Percentiles rank a stretch among this genome's conserved stretches.
These are phyloP conservation scores for Xestia c-nigrum DNA, from an alignment of 2,888 invertebrate genomes.

Conservation along the genomic window DNA sequence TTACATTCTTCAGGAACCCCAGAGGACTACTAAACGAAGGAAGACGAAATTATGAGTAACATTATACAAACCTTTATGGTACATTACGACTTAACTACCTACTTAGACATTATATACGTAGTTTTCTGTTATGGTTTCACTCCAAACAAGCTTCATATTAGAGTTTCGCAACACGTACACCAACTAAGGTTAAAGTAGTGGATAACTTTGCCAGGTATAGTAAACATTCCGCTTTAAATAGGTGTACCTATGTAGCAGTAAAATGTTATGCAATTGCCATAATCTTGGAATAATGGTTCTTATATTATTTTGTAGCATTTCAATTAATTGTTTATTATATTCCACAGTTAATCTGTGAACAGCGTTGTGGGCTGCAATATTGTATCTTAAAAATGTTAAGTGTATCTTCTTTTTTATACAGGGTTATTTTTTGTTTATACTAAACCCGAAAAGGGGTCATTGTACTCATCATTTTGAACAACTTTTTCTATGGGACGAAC, in stretches of 20 bases:
- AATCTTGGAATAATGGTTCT: too few species aligned
- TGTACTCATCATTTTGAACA: too few species aligned
- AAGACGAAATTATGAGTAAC: neutral
- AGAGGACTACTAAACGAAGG: neutral
- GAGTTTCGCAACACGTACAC: constrained; percentile 30
- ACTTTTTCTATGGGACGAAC: too few species aligned
- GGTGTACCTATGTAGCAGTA: neutral
- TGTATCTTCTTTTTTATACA: too few species aligned
- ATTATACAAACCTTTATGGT: neutral
- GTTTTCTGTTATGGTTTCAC: constrained; percentile 32
- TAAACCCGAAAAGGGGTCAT: too few species aligned
- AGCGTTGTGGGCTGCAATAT: too few species aligned
- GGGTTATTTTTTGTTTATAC: too few species aligned
- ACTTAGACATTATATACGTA: constrained; percentile 8
- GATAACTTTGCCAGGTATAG: neutral
- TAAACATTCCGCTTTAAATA: neutral
- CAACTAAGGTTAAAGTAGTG: constrained; percentile 19
- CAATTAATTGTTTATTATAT: too few species aligned
- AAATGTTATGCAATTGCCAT: neutral
- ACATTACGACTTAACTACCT: constrained; percentile 5
- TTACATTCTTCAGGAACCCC: neutral
- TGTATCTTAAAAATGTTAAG: too few species aligned
- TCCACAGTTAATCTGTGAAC: too few species aligned
- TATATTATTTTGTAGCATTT: too few species aligned
- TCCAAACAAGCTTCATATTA: constrained; percentile 37